A percentile compares a stretch with the other conserved stretches of the same genome.
phyloP scores from a whole-genome alignment of 2,888 invertebrate genomes.

The Hydropsyche betteni region DNA sequence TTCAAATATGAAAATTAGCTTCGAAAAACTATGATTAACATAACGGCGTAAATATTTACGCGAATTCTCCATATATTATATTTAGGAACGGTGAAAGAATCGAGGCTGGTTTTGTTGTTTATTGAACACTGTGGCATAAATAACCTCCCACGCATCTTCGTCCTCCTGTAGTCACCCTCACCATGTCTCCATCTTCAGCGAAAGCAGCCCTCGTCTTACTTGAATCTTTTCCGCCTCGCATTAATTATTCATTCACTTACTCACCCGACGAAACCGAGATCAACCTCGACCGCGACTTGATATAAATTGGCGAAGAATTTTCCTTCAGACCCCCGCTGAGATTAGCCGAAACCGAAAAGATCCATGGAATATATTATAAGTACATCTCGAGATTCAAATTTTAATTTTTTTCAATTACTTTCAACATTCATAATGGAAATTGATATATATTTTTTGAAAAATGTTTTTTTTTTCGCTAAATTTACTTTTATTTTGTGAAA shows the following conservation, averaged over 20 bases:
- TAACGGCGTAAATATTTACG: too few species aligned
- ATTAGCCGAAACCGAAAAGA: too few species aligned
- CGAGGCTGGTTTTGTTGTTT: too few species aligned
- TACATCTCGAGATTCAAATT: neutral
- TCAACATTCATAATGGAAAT: too few species aligned
- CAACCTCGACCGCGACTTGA: constrained; percentile 17
- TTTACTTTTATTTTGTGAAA: too few species aligned
- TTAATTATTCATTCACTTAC: constrained; percentile 31
- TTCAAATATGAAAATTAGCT: too few species aligned
- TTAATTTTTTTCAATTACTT: too few species aligned
- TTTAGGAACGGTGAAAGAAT: too few species aligned
- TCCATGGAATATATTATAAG: neutral
- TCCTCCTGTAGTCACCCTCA: neutral
- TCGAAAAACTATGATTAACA: too few species aligned
- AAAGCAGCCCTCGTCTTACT: neutral
- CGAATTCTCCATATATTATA: too few species aligned
- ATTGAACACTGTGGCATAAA: neutral
- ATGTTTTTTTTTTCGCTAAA: too few species aligned
- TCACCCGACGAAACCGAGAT: constrained; percentile 6
- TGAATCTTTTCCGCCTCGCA: constrained; percentile 16
- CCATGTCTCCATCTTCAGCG: neutral
- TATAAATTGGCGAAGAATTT: constrained; percentile 14
- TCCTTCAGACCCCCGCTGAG: neutral
- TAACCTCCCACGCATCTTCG: neutral
- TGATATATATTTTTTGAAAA: too few species aligned